A percentile compares a stretch with the other conserved stretches of the same genome.
Evolutionary conservation across 1,140 invertebrate species (phyloP).

Genomic region (Muscidifurax raptorellus): DNA sequence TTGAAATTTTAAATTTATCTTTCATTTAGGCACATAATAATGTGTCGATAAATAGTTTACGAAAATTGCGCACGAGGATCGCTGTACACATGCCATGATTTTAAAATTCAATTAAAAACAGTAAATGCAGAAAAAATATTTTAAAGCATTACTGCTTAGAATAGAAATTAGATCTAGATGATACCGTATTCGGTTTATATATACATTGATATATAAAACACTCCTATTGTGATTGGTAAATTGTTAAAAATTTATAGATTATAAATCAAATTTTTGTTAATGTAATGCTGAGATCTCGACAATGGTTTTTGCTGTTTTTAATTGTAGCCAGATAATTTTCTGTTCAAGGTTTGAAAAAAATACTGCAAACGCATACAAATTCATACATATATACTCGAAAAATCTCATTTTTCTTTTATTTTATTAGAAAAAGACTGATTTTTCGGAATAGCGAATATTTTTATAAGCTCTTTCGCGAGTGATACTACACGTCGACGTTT

Average conservation of each 20-base stretch:
- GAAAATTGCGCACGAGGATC: background rate
- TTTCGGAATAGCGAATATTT: slow-evolving; percentile 46
- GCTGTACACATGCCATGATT: background rate
- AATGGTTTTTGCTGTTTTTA: slow-evolving; percentile 33
- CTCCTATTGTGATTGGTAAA: background rate
- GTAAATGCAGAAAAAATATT: background rate
- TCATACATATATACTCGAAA: slow-evolving; percentile 23
- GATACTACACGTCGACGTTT: slow-evolving; percentile 29
- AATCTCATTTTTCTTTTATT: slow-evolving; percentile 50
- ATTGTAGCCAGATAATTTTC: slow-evolving; percentile 21
- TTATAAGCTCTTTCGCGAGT: slow-evolving; percentile 42
- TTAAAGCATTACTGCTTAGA: background rate
- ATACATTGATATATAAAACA: background rate
- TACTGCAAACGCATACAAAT: background rate
- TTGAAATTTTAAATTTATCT: background rate
- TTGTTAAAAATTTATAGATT: slow-evolving; percentile 1
- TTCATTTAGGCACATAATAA: too few species aligned
- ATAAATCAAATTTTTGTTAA: slow-evolving; percentile 6
- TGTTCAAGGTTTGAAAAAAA: background rate
- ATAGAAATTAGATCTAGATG: background rate
- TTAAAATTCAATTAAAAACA: slow-evolving; percentile 29
- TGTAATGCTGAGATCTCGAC: background rate
- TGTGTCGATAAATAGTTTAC: background rate
- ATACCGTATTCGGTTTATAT: background rate
- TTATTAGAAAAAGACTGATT: slow-evolving; percentile 51